Percentiles rank a stretch among this genome's conserved stretches.
Conservation (phyloP, 2,888 invertebrate genomes). For the Heterodera filipjevi region DNA sequence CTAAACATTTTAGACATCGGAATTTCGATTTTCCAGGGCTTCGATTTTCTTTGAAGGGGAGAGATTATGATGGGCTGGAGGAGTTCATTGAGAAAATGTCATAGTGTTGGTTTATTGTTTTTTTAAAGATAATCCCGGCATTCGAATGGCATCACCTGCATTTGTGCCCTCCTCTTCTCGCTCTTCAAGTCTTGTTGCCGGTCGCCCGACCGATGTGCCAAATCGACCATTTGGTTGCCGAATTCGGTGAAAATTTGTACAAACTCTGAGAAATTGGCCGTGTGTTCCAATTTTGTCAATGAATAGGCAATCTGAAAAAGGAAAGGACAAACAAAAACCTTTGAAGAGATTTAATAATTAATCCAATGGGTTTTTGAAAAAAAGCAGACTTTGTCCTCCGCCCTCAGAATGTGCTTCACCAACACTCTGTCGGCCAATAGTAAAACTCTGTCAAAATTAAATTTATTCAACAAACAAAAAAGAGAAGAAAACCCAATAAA, state of each 20-base stretch:
- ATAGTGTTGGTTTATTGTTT: no score
- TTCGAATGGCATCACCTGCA: constrained; percentile 67
- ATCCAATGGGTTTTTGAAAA: neutral
- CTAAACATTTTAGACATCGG: no score
- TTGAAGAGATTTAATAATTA: neutral
- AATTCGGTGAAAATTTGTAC: constrained; percentile 97
- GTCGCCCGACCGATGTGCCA: constrained; percentile 80
- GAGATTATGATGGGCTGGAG: no score
- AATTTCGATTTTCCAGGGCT: no score
- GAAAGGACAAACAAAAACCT: neutral
- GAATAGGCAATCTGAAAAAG: constrained; percentile 66
- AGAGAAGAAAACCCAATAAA: no score
- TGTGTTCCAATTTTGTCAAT: constrained; percentile 68
- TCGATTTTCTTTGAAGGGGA: no score
- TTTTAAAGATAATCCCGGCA: no score
- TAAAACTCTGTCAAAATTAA: constrained; percentile 74
- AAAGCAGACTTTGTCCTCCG: constrained; percentile 84
- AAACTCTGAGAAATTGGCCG: constrained; percentile 80
- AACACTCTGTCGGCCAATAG: constrained; percentile 95
- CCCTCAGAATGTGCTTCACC: constrained; percentile 89
- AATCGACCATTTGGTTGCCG: constrained; percentile 96
- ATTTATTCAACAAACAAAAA: constrained; percentile 46
- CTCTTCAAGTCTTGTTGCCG: constrained; percentile 75
- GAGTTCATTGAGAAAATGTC: no score
- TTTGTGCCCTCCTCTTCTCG: constrained; percentile 90